These are phyloP conservation scores for Agrilus planipennis DNA, from an alignment of 1,140 invertebrate species.

Conservation along the genomic window DNA sequence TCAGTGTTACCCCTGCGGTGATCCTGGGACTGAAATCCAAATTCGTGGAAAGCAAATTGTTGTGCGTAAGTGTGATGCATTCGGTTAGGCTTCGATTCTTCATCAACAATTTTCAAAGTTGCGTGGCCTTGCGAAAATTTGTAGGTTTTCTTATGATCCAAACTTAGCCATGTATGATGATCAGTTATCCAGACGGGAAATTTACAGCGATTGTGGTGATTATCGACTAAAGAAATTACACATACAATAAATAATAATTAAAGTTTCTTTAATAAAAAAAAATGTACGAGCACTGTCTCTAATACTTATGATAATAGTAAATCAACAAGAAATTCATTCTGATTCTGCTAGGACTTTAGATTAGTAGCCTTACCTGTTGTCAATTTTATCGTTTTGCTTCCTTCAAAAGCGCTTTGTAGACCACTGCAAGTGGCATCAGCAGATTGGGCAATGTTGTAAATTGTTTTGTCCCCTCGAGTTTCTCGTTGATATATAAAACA, in stretches of 20 bases:
- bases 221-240: slow-evolving; percentile 36
- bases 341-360: background rate
- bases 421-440: slow-evolving; percentile 74
- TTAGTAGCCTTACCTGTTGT: slow-evolving; percentile 40
- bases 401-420: slow-evolving; percentile 49
- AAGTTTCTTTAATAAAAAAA: background rate
- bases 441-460: slow-evolving; percentile 60
- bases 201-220: slow-evolving; percentile 51
- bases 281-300: background rate
- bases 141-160: slow-evolving; percentile 61
- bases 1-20: slow-evolving; percentile 34
- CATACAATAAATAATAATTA: background rate
- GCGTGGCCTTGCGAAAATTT: slow-evolving; percentile 63
- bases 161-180: slow-evolving; percentile 65
- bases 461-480: slow-evolving; percentile 31
- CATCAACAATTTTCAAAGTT: slow-evolving; percentile 47
- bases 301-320: background rate
- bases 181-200: slow-evolving; percentile 65
- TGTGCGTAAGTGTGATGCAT: slow-evolving; percentile 18
- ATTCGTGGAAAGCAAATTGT: slow-evolving; percentile 25
- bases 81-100: slow-evolving; percentile 25
- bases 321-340: background rate
- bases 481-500: slow-evolving; percentile 52
- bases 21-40: slow-evolving; percentile 37
- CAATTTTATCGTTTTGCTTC: slow-evolving; percentile 50